Conservation (phyloP, 2,888 invertebrate species). For the Pristionchus arcanus region DNA sequence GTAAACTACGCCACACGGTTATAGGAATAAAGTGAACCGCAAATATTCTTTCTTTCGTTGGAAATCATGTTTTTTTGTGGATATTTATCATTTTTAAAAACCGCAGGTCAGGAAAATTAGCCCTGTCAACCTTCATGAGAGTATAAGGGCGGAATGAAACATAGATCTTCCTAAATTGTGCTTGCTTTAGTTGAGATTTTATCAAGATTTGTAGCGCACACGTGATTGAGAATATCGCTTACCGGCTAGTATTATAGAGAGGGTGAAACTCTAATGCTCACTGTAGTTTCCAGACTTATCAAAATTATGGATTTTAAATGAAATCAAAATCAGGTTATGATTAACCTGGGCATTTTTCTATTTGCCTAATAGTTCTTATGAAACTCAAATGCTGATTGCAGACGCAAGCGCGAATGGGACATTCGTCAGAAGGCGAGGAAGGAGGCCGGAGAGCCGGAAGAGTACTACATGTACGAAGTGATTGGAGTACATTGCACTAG, state of each 20-base stretch:
- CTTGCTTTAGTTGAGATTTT: background rate
- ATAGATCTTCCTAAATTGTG: too few species aligned
- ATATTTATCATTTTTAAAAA: background rate
- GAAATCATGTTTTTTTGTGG: too few species aligned
- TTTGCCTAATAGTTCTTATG: background rate
- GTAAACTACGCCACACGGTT: background rate
- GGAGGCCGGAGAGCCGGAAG: conserved; percentile 5
- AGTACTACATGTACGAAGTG: conserved; percentile 48
- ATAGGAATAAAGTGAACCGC: too few species aligned
- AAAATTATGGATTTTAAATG: background rate
- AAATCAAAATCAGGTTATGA: too few species aligned
- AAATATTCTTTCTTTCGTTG: too few species aligned
- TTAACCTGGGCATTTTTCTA: too few species aligned
- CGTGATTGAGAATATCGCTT: too few species aligned
- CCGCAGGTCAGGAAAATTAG: background rate
- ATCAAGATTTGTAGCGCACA: too few species aligned
- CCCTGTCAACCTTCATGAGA: too few species aligned
- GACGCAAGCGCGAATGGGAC: conserved; percentile 18
- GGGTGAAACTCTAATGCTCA: background rate
- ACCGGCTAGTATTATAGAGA: too few species aligned
- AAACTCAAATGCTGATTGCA: background rate
- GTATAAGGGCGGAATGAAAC: too few species aligned
- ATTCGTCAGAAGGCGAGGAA: conserved; percentile 17
- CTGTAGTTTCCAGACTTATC: background rate
- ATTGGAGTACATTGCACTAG: conserved; percentile 54